A percentile compares a stretch with the other conserved stretches of the same genome.
These are phyloP conservation scores for Terrapene triunguis DNA, from an alignment of 2,113 vertebrate species.

Conservation along the genomic window DNA sequence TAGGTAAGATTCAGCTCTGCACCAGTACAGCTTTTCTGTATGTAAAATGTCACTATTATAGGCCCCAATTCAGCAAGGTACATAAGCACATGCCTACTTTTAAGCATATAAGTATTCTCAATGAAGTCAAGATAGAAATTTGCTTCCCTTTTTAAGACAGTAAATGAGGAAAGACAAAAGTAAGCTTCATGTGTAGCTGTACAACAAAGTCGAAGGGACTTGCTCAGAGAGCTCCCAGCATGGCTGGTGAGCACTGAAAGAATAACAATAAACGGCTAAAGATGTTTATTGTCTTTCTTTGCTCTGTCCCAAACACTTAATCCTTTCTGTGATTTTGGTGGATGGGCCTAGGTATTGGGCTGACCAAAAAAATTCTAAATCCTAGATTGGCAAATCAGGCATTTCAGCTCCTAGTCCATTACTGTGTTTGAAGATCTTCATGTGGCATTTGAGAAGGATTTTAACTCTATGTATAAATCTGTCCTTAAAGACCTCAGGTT, in stretches of 20 bases:
- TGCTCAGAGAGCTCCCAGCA: not conserved
- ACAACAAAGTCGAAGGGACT: not conserved
- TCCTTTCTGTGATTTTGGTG: not conserved
- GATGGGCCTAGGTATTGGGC: not conserved
- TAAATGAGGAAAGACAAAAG: not conserved
- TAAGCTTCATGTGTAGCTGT: not conserved
- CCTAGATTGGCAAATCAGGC: not conserved
- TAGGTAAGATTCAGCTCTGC: not conserved
- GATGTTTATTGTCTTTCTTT: not conserved
- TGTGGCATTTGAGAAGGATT: conserved; percentile 31
- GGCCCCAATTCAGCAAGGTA: not conserved
- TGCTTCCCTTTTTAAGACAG: not conserved
- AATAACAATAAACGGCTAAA: not conserved
- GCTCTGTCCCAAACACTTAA: not conserved
- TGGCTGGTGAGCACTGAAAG: not conserved
- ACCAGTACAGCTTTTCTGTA: not conserved
- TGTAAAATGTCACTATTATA: not conserved
- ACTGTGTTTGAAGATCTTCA: conserved; percentile 34
- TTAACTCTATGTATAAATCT: conserved; percentile 56
- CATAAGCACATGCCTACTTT: not conserved
- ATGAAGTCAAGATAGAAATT: not conserved
- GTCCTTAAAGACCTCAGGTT: conserved; percentile 53
- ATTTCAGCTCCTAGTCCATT: not conserved
- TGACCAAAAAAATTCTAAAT: not conserved
- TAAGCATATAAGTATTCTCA: not conserved